These are phyloP conservation scores for Trematomus loennbergii DNA, from an alignment of 2,113 vertebrate genomes.

Conservation along the genomic window DNA sequence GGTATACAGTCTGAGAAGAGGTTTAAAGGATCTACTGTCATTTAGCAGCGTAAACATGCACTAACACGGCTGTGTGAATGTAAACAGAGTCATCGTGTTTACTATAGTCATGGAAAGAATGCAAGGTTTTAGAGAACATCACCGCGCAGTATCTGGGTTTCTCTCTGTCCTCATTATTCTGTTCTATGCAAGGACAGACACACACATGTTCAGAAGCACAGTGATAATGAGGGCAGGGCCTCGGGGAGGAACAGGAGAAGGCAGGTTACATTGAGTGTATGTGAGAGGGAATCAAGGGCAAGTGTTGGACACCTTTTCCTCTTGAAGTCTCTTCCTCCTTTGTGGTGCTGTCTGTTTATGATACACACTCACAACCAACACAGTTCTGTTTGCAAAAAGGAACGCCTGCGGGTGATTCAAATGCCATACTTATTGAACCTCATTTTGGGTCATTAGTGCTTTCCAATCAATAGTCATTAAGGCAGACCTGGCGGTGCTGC, in stretches of 20 bases:
- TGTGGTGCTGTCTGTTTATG: conserved; percentile 7
- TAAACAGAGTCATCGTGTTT: conserved; percentile 64
- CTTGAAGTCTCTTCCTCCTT: neutral
- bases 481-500: conserved; percentile 31
- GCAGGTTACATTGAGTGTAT: conserved; percentile 49
- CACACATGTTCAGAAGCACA: neutral
- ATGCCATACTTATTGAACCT: conserved; percentile 28
- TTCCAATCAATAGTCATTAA: conserved; percentile 72
- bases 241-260: conserved; percentile 37
- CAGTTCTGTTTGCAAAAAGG: too few relatives aligned
- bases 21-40: conserved; percentile 4
- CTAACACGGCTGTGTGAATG: neutral
- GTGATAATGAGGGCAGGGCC: conserved; percentile 54
- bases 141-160: neutral
- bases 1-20: neutral
- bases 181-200: neutral
- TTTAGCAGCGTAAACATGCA: conserved; percentile 20
- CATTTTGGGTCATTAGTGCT: conserved; percentile 54
- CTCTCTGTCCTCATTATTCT: conserved; percentile 9
- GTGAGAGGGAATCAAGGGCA: conserved; percentile 34
- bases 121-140: conserved; percentile 17
- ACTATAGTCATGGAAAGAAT: conserved; percentile 25
- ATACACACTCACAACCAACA: neutral
- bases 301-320: conserved; percentile 26
- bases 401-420: conserved; percentile 30